Evolutionary conservation across 2,888 invertebrate species (phyloP), one percentile per base, ranked within the genome.

Genomic region (Nephrotoma guestfalica): DNA sequence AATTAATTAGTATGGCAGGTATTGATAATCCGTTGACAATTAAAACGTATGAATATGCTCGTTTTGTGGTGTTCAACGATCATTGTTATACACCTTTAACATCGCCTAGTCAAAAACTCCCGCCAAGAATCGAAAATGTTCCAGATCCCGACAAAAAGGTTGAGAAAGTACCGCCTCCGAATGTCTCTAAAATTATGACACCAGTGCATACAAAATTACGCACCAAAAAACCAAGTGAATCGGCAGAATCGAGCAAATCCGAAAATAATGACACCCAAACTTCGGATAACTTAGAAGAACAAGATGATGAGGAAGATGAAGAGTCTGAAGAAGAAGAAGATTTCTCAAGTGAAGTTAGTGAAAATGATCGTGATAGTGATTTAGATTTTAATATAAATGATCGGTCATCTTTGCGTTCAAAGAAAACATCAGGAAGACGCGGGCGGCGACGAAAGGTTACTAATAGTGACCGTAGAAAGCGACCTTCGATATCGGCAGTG

Each of bases 1-100:
- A 93, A 89, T 92, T 92, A 15, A 87, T 91, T 85, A 91, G 92
- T 91, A 89, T 90, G 30, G 91, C 91, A 43, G 91, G 91, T 0
- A 88, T 91, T 6, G 87, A 87, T 6, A 89, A 91, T 15, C 89
- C 90, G n/a, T 88, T 89, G 15, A 90, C 90, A 86, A 89, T 90
- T 11, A 89, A 90, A 42, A 89, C 90, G 6, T 89, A 89, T n/a
- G 91, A 91, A 86, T 91, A 91, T 18, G 88, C 90, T 83, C 86
- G 91, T 42, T 89, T 89, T 87, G 89, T 95, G 4, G 94, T 95
- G 88, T 94, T 94, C 89, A 94, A 96, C 92, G 96, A 96, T 90
- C 96, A 97, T 89, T 96, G 96, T 89, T 96, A 96, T 88, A 96
- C 96, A 84, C 93, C 94, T 85, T 93, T 94, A 51, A 94, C 93